These are phyloP conservation scores for Allygus modestus DNA, from an alignment of 2,888 invertebrate species.

Conservation along the genomic window DNA sequence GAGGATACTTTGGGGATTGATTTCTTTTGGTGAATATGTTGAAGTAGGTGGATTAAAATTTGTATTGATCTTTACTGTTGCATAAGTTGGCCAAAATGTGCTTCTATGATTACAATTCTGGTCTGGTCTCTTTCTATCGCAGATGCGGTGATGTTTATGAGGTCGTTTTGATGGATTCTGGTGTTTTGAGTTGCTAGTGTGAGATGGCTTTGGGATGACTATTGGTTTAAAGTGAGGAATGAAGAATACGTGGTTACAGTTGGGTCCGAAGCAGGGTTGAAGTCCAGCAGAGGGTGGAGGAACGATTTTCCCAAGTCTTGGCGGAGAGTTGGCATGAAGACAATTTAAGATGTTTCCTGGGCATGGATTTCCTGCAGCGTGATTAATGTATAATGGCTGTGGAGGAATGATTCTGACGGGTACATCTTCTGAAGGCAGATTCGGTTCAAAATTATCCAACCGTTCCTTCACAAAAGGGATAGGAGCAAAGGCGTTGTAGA, in stretches of 20 bases:
- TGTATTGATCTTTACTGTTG: slow-evolving; percentile 10
- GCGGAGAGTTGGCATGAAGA: slow-evolving; percentile 12
- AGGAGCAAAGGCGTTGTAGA: slow-evolving; percentile 8
- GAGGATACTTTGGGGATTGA: neutral
- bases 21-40: neutral
- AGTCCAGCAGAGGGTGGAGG: neutral
- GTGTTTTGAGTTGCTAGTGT: neutral
- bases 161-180: neutral
- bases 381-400: neutral
- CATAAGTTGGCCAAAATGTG: slow-evolving; percentile 37
- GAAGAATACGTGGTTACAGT: neutral
- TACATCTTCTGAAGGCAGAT: neutral
- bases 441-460: slow-evolving; percentile 2
- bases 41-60: neutral
- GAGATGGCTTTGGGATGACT: neutral
- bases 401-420: neutral
- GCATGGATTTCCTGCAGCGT: neutral
- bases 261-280: slow-evolving; percentile 23
- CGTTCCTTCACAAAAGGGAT: neutral
- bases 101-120: slow-evolving; percentile 17
- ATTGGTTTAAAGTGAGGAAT: neutral
- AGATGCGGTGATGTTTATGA: slow-evolving; percentile 11
- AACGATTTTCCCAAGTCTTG: neutral
- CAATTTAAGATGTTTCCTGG: slow-evolving; percentile 24
- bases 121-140: slow-evolving; percentile 3